Percentiles rank a stretch among this genome's conserved stretches.
These are phyloP conservation scores for Drosophila littoralis DNA, from an alignment of 1,140 invertebrate species.

Conservation along the genomic window DNA sequence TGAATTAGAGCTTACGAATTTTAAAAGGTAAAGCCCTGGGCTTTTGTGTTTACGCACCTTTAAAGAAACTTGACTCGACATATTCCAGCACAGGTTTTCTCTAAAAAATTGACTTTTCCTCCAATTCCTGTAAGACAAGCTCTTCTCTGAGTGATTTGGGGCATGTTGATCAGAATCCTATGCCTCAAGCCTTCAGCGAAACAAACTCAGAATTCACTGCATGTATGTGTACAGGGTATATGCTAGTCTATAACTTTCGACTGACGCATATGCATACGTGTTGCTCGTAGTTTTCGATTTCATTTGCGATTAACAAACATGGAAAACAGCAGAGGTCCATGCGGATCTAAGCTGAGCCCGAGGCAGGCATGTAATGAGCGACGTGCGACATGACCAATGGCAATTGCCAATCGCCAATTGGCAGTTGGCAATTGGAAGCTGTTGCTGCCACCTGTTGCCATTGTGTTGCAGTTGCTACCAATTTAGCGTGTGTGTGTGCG, in stretches of 20 bases:
- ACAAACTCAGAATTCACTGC: no score
- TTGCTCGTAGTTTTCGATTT: constrained; percentile 61
- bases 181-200: no score
- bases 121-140: no score
- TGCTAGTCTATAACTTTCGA: not conserved
- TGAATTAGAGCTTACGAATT: no score
- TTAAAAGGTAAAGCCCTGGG: no score
- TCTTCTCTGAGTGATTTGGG: no score
- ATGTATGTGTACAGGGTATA: not conserved
- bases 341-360: constrained; percentile 4
- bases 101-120: no score
- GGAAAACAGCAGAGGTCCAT: constrained; percentile 20
- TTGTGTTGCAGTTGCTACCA: constrained; percentile 14
- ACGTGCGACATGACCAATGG: constrained; percentile 49
- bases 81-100: no score
- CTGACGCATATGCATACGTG: not conserved
- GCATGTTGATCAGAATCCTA: no score
- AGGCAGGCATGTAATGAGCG: constrained; percentile 42
- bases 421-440: constrained; percentile 26
- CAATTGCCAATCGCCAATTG: constrained; percentile 29
- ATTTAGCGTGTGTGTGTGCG: not conserved
- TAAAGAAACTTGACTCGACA: no score
- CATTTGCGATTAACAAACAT: constrained; percentile 66
- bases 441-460: constrained; percentile 40
- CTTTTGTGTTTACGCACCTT: no score